Conservation (phyloP, 1,140 invertebrate species). For the Tribolium castaneum region DNA sequence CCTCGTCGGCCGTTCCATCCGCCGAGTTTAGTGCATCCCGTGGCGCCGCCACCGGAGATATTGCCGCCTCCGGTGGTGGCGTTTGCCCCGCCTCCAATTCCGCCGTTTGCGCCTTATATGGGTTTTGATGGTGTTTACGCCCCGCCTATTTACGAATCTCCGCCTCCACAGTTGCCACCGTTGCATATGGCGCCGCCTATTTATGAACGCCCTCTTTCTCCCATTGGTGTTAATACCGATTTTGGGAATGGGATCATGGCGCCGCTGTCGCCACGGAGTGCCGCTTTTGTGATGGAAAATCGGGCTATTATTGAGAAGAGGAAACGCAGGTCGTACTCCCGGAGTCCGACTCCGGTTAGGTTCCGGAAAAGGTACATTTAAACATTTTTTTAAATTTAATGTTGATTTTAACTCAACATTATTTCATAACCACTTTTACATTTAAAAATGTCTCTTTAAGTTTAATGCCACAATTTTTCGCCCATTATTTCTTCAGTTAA, state of each 20-base stretch:
- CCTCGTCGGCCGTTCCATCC: neutral
- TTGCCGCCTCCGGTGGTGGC: neutral
- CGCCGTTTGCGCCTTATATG: neutral
- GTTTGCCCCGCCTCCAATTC: neutral
- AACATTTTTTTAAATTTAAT: too few relatives aligned
- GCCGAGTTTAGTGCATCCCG: neutral
- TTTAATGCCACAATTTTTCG: too few relatives aligned
- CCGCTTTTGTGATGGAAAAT: slow-evolving; percentile 63
- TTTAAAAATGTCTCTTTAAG: too few relatives aligned
- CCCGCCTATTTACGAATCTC: neutral
- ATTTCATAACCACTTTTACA: too few relatives aligned
- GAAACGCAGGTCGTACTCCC: slow-evolving; percentile 52
- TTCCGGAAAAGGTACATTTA: slow-evolving; percentile 36
- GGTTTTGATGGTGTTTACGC: neutral
- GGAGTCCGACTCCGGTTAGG: slow-evolving; percentile 31
- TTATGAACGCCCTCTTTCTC: slow-evolving; percentile 57
- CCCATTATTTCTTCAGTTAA: too few relatives aligned
- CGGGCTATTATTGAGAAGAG: slow-evolving; percentile 61
- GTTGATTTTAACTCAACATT: too few relatives aligned
- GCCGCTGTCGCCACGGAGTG: slow-evolving; percentile 62
- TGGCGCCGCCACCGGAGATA: neutral
- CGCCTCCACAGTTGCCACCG: slow-evolving; percentile 23
- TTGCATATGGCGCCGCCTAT: slow-evolving; percentile 19
- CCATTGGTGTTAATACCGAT: slow-evolving; percentile 57
- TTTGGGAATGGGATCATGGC: slow-evolving; percentile 57